Percentiles rank a stretch among this genome's conserved stretches.
Conservation (phyloP, 2,797 vertebrate genomes). For the Heterohyrax brucei region DNA sequence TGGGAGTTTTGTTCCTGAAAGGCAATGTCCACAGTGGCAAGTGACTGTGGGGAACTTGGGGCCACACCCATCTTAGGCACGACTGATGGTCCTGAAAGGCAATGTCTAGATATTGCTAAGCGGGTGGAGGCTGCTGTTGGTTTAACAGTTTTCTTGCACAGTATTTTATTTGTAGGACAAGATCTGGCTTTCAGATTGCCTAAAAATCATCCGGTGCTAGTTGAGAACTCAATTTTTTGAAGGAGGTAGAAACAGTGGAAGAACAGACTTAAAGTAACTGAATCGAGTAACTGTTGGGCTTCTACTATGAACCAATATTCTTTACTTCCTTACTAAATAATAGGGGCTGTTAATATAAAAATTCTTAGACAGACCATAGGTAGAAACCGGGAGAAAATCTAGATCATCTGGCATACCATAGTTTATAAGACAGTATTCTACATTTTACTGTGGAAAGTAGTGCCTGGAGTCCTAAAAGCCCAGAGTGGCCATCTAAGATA, state of each 20-base stretch:
- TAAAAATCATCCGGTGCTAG: slow-evolving; percentile 64
- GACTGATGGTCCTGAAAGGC: not conserved
- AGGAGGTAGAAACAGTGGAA: not conserved
- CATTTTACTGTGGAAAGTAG: no score
- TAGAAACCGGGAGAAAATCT: not conserved
- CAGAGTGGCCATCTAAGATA: no score
- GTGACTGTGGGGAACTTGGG: not conserved
- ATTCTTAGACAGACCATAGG: slow-evolving; percentile 25
- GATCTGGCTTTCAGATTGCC: slow-evolving; percentile 20
- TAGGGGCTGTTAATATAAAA: not conserved
- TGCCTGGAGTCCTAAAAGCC: no score
- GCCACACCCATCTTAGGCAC: not conserved
- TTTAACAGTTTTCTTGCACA: slow-evolving; percentile 52
- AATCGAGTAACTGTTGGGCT: not conserved
- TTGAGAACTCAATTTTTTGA: slow-evolving; percentile 5
- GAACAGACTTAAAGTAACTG: slow-evolving; percentile 47
- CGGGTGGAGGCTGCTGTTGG: slow-evolving; percentile 4
- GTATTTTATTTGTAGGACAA: slow-evolving; percentile 67
- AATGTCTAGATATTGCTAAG: slow-evolving; percentile 50
- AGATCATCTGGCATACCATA: no score
- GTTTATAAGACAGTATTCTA: no score
- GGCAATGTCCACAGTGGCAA: not conserved
- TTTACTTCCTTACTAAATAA: slow-evolving; percentile 47
- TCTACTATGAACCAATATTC: not conserved
- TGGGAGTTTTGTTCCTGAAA: slow-evolving; percentile 21